Evolutionary conservation across 2,113 vertebrate species (phyloP).

Genomic region (Willisornis vidua): DNA sequence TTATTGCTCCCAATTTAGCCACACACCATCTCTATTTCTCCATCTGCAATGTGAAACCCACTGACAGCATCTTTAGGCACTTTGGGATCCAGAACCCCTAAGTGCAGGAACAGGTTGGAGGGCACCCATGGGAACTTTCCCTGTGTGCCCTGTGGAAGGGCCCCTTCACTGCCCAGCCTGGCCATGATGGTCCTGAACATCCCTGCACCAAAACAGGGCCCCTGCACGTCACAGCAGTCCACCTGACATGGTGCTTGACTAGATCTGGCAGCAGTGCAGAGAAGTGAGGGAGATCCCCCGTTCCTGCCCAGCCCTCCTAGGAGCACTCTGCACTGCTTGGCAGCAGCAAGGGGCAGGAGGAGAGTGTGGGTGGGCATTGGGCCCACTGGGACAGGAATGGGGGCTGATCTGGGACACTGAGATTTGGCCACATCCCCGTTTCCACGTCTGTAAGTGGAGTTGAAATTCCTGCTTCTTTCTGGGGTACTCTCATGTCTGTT

Average conservation of each 20-base stretch:
- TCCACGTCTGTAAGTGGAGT: rapidly evolving
- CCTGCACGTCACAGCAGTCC: background rate
- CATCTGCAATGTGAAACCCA: background rate
- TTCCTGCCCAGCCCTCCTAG: rapidly evolving
- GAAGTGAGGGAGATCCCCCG: rapidly evolving
- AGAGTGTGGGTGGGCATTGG: rapidly evolving
- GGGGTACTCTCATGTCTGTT: background rate
- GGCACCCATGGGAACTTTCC: background rate
- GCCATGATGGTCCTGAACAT: rapidly evolving
- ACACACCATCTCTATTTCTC: background rate
- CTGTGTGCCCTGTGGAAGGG: background rate
- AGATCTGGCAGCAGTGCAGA: background rate
- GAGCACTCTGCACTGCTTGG: background rate
- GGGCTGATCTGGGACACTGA: background rate
- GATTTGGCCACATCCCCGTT: no score
- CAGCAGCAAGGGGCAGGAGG: background rate
- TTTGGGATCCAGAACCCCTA: background rate
- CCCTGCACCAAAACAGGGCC: background rate
- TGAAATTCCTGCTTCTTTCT: background rate
- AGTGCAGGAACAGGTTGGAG: background rate
- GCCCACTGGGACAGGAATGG: background rate
- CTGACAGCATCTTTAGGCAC: rapidly evolving
- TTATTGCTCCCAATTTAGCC: background rate
- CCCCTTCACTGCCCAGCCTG: background rate
- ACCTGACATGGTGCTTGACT: rapidly evolving